Percentiles rank a stretch among this genome's conserved stretches.
Conservation (phyloP, 2,888 invertebrate species). For the Drosophila macrospina region DNA sequence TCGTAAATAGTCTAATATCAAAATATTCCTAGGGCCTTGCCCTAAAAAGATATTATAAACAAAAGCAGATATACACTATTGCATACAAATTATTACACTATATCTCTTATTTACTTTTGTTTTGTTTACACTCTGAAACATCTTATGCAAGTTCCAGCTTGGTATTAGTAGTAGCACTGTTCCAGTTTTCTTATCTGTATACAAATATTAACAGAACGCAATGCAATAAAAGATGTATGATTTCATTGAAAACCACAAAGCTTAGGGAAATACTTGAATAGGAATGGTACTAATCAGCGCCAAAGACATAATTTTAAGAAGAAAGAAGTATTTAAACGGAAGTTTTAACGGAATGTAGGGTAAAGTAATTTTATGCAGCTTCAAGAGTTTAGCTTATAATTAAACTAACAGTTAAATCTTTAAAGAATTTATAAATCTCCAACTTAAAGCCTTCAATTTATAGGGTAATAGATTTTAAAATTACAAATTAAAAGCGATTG, state of each 20-base stretch:
- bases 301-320: constrained; percentile 7
- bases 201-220: constrained; percentile 1
- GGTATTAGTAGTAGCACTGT: background rate
- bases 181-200: constrained; percentile 28
- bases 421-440: no score
- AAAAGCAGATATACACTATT: background rate
- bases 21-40: background rate
- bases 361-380: background rate
- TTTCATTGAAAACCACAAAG: constrained; percentile 4
- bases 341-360: background rate
- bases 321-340: background rate
- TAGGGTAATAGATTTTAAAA: no score
- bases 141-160: constrained; percentile 24
- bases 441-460: no score
- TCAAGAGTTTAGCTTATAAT: background rate
- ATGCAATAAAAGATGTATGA: constrained; percentile 7
- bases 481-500: no score
- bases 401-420: no score
- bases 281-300: background rate
- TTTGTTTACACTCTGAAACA: constrained; percentile 15
- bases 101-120: constrained; percentile 17
- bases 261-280: background rate
- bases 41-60: background rate
- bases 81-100: background rate
- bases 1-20: constrained; percentile 2